Conservation (phyloP, 2,888 invertebrate genomes). For the Apamea sordens region DNA sequence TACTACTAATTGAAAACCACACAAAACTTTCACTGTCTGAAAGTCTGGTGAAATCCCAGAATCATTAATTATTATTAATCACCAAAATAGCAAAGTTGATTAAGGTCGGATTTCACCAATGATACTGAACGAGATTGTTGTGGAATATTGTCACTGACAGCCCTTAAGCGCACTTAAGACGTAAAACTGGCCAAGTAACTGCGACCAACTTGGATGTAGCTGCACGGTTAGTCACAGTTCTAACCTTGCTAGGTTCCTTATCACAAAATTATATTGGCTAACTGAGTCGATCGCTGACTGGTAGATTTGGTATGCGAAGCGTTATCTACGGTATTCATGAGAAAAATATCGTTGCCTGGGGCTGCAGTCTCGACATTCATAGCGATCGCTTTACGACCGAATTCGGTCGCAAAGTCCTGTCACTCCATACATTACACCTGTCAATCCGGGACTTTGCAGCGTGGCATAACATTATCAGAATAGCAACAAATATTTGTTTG, state of each 20-base stretch:
- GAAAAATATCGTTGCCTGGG: not conserved
- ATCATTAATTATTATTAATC: not conserved
- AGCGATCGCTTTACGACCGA: too few relatives aligned
- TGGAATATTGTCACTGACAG: not conserved
- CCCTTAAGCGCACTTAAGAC: not conserved
- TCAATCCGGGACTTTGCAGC: too few relatives aligned
- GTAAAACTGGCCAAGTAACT: too few relatives aligned
- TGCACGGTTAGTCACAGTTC: too few relatives aligned
- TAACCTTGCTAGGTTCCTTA: too few relatives aligned
- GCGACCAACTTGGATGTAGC: too few relatives aligned
- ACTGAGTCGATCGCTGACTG: not conserved
- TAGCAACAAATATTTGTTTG: not conserved
- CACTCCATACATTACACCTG: too few relatives aligned
- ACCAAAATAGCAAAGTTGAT: not conserved
- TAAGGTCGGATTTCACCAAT: too few relatives aligned
- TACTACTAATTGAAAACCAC: not conserved
- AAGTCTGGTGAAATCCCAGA: not conserved
- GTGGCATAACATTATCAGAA: not conserved
- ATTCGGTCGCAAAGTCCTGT: too few relatives aligned
- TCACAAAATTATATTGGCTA: not conserved
- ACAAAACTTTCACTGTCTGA: not conserved
- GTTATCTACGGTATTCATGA: not conserved
- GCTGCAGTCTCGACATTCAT: too few relatives aligned
- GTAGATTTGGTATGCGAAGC: not conserved
- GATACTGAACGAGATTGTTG: too few relatives aligned